A percentile compares a stretch with the other conserved stretches of the same genome.
Evolutionary conservation across 2,888 invertebrate species (phyloP).

Genomic region (Cerceris rybyensis): DNA sequence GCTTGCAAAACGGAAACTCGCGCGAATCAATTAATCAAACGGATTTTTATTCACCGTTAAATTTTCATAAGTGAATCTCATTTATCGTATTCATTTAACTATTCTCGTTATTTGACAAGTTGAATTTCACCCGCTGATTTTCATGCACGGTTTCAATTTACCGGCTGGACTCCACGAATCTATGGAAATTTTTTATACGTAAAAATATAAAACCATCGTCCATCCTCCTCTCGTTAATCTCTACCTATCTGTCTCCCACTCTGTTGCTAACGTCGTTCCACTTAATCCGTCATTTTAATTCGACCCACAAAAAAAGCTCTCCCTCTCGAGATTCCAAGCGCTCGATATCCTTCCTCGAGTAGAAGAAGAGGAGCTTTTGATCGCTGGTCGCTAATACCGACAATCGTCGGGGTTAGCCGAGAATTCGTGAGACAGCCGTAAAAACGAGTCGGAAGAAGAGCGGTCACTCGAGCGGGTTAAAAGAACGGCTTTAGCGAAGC

Average conservation of each 20-base stretch:
- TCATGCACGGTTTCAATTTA: no score
- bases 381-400: neutral
- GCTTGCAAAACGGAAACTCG: neutral
- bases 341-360: neutral
- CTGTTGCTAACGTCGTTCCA: no score
- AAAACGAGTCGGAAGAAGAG: conserved; percentile 36
- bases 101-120: neutral
- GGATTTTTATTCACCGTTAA: neutral
- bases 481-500: conserved; percentile 35
- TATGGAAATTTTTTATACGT: no score
- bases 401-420: neutral
- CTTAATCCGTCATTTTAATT: no score
- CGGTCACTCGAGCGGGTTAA: conserved; percentile 48
- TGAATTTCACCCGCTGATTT: no score
- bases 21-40: neutral
- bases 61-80: neutral
- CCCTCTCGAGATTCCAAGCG: no score
- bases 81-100: neutral
- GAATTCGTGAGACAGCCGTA: conserved; percentile 7
- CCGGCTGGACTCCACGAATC: no score
- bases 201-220: no score
- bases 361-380: neutral
- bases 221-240: no score
- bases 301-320: no score
- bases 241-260: no score